phyloP scores from a whole-genome alignment of 2,113 vertebrate genomes.

The Jacana jacana region DNA sequence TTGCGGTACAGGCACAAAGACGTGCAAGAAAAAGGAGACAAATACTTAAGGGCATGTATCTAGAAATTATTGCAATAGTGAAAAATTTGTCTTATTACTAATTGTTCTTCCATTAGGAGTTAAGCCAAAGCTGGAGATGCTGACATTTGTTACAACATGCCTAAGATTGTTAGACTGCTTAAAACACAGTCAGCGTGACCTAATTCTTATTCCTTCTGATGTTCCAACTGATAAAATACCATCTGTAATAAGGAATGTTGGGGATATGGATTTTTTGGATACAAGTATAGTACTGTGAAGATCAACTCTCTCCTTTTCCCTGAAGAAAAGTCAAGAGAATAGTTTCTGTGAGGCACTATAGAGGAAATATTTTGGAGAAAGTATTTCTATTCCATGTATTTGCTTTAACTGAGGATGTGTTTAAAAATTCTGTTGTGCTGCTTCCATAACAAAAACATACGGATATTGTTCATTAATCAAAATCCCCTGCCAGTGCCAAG shows the following conservation, averaged over 20 bases:
- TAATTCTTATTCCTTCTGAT: conserved; percentile 21
- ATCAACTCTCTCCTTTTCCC: neutral
- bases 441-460: neutral
- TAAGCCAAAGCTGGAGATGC: neutral
- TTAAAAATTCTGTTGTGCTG: neutral
- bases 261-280: neutral
- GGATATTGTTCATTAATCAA: neutral
- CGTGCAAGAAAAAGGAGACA: neutral
- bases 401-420: neutral
- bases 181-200: neutral
- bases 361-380: neutral
- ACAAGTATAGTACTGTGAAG: neutral
- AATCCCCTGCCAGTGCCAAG: neutral
- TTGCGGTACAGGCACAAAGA: neutral
- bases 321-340: neutral
- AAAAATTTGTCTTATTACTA: neutral
- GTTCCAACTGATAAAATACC: conserved; percentile 42
- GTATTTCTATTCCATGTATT: neutral
- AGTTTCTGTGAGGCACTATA: neutral
- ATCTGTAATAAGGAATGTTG: neutral
- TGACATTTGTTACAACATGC: neutral
- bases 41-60: neutral
- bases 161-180: neutral
- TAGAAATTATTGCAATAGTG: neutral
- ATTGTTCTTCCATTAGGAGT: neutral